phyloP scores from a whole-genome alignment of 2,113 vertebrate genomes.

The Ochotona princeps region DNA sequence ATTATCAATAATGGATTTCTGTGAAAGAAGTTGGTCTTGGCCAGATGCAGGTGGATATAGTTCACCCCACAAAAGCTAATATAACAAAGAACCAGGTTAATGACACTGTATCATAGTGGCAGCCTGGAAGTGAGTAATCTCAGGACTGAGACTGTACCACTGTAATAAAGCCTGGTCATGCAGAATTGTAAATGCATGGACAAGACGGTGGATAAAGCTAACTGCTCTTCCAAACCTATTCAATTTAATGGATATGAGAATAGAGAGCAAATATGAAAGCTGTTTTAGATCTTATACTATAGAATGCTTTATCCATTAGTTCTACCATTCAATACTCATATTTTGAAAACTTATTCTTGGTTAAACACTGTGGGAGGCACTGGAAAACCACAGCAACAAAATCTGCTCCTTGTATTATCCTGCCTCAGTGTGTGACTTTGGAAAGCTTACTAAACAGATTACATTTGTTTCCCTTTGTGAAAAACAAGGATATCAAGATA shows the following conservation, averaged over 20 bases:
- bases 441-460: conserved; percentile 4
- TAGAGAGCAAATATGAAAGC: not conserved
- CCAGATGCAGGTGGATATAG: not conserved
- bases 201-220: not conserved
- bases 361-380: not conserved
- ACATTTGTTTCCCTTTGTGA: not conserved
- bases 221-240: not conserved
- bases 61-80: conserved; percentile 39
- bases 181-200: not conserved
- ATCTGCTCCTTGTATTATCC: not conserved
- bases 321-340: conserved; percentile 12
- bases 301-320: not conserved
- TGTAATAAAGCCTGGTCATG: not conserved
- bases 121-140: not conserved
- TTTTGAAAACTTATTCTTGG: conserved; percentile 21
- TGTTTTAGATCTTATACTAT: not conserved
- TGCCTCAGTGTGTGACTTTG: not conserved
- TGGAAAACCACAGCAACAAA: not conserved
- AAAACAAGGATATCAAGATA: not conserved
- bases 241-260: not conserved
- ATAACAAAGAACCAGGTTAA: conserved; percentile 17
- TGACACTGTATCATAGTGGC: not conserved
- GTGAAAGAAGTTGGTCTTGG: not conserved
- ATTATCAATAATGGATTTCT: not conserved
- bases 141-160: not conserved